Evolutionary conservation across 2,113 vertebrate species (phyloP), one percentile per base, ranked within the genome.

Genomic region (Probosciger aterrimus): DNA sequence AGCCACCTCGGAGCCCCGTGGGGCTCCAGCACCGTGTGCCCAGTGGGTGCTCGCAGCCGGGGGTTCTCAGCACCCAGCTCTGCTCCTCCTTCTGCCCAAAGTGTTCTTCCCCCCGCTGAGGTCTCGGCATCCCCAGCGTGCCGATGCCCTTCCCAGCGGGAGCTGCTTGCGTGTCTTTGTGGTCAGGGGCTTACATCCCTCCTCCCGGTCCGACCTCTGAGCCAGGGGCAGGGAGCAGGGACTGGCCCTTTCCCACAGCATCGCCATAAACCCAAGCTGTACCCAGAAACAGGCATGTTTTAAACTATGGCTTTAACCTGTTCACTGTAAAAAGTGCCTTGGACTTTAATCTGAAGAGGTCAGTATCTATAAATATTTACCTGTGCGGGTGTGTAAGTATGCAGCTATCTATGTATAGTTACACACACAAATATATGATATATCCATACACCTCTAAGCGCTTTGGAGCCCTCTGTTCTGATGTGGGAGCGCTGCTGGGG

Each of bases 271-370:
- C 31, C 73, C 1, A 3, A 78, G 85, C 95, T 97, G 97, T 97
- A 96, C 97, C 95, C 98, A 97, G 97, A 98, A 98, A 97, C 97
- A 98, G 98, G 97, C 97, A 82, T 94, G 95, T 95, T 95, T 96
- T 93, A 94, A 97, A 97, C 95, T 97, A 98, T 97, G 98, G 98
- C 98, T 98, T 98, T 98, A 98, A 98, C 90, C 98, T 98, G 98
- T 98, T 98, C 97, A 98, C 98, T 98, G 98, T 98, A 98, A 98
- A 98, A 98, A 98, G 98, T 98, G 98, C 98, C 98, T 98, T 98
- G 98, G 98, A 98, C 97, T 98, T 98, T 97, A 98, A 96, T 97
- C 97, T 95, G 97, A 98, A 98, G 97, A 98, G 98, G 97, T 98
- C 97, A 93, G 97, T 97, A 94, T 95, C 93, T 96, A 95, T 94